Base-by-base conservation (phyloP, 2,888 invertebrate genomes). In the Amblyjoppa fuscipennis region DNA sequence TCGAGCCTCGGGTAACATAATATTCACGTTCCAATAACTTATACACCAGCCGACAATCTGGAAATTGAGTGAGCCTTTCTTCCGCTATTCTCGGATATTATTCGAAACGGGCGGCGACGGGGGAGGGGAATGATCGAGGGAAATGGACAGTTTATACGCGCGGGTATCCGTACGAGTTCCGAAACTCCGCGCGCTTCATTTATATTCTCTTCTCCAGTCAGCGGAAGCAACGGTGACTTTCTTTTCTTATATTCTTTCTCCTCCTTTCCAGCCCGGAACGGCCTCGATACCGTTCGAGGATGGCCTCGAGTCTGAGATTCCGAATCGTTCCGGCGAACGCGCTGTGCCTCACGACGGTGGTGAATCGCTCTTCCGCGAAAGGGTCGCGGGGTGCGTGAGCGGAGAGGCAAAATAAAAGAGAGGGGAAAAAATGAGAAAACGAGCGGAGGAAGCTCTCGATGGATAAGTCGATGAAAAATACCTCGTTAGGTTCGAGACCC, bases 401-500 rank as follows among this genome's bases (percentile, higher is more conserved):
- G 41, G 38, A 13, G 53, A 25, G 25, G 11, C 28, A 9, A 71
- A 64, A 41, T 1, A 38, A 38, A 38, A 9, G 38, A 38, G 9
- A 38, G 0, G 4, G 38, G 4, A 83, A 28, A 56, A 59, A 59
- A 59, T n/a, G 9, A 11, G 25, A 2, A 56, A 71, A 66, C 5
- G 45, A 69, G n/a, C n/a, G 16, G 61, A 70, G 34, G n/a, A 66
- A 71, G 41, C 69, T n/a, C 20, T 71, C 51, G 64, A 66, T 25
- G 45, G 28, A 71, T 77, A 20, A 20, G 5, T 76, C 73, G 66
- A 77, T 80, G 49, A 71, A 79, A 53, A 81, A 85, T 81, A 75
- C 59, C 83, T 85, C 81, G 81, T 84, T 85, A 81, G 81, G 75
- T 77, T 68, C 83, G 69, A 61, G 56, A 45, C 66, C 49, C 77